Percentiles rank a stretch among this genome's conserved stretches.
Conservation (phyloP, 2,888 invertebrate species). For the Archaeoteleia sp. region DNA sequence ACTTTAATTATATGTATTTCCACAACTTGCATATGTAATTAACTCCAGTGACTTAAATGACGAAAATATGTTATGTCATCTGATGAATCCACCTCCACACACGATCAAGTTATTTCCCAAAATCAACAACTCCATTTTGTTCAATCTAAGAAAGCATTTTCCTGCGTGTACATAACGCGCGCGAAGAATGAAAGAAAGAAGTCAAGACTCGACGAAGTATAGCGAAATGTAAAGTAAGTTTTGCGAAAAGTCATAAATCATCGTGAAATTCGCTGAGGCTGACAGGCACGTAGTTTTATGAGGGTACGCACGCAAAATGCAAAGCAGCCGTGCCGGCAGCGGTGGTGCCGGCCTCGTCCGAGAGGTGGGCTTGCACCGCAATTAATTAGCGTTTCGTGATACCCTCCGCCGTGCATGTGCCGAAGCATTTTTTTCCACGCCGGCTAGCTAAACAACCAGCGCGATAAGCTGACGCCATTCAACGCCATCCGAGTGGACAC, state of each 20-base stretch:
- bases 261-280: slow-evolving; percentile 69
- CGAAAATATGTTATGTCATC: too few species aligned
- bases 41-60: too few species aligned
- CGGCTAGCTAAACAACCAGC: slow-evolving; percentile 49
- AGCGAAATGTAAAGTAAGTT: slow-evolving; percentile 67
- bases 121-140: too few species aligned
- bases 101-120: too few species aligned
- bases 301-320: slow-evolving; percentile 71
- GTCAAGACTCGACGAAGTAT: slow-evolving; percentile 54
- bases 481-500: slow-evolving; percentile 58
- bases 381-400: slow-evolving; percentile 73
- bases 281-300: slow-evolving; percentile 71
- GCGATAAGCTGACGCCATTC: slow-evolving; percentile 67
- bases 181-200: slow-evolving; percentile 6
- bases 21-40: too few species aligned
- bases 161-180: slow-evolving; percentile 20
- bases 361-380: slow-evolving; percentile 67
- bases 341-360: slow-evolving; percentile 19
- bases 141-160: slow-evolving; percentile 13
- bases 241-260: slow-evolving; percentile 68
- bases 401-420: slow-evolving; percentile 66
- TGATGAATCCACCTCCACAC: too few species aligned
- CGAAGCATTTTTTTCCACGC: slow-evolving; percentile 59
- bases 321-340: slow-evolving; percentile 59
- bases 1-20: too few species aligned